Evolutionary conservation across 1,140 invertebrate species (phyloP), one percentile per base, ranked within the genome.

Genomic region (Rhyacophila brunnea): DNA sequence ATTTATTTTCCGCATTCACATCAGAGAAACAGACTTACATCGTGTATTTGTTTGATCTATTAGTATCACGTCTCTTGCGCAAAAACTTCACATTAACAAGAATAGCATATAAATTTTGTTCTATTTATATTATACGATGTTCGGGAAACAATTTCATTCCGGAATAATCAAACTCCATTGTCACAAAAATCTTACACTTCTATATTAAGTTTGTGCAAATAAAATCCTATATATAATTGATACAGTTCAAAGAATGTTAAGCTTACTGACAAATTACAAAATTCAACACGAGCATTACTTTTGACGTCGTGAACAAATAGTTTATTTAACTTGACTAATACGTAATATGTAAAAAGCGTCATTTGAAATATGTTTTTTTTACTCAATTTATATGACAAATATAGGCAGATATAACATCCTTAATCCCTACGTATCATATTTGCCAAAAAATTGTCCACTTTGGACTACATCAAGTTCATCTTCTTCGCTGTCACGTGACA

Each of bases 271-370:
- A 61, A 65, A 61, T 65, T 65, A 65, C 62, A 65, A 65, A 64
- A 61, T 59, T 64, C 46, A 64, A 65, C 48, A 56, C 62, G 59
- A 60, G 54, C 34, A 60, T 61, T 61, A 58, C 54, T 60, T n/a
- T 61, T 45, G 58, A 65, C 48, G 58, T 44, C 62, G 44, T 51
- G 44, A 64, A 64, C 62, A 58, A 60, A 57, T 64, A 48, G 49
- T 55, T 59, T 51, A 60, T 51, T 60, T 64, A 56, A 65, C 58
- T 60, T 61, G 58, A 64, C 62, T 65, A 65, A 65, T 65, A 61
- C 58, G 58, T 65, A 65, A 60, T 65, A 65, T 65, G 58, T 65
- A 65, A 65, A 64, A 65, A 65, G 62, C 62, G 62, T 65, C 62
- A 60, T 65, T 64, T 65, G 43, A 60, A 64, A 60, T 65, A 43